Base-by-base conservation (phyloP, 2,797 vertebrate species). In the Anguilla obscura region DNA sequence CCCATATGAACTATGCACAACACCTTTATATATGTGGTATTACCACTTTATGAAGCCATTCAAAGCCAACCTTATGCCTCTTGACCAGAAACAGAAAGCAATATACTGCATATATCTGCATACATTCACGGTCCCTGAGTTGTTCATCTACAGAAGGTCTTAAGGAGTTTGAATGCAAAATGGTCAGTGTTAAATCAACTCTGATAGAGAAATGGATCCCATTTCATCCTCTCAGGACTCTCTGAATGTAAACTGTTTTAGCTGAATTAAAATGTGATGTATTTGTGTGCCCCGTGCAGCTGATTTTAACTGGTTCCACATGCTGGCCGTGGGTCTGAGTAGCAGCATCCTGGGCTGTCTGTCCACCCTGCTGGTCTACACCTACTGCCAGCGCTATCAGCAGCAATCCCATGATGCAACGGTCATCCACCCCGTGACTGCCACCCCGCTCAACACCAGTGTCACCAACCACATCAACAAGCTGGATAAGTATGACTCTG, bases 251-350 rank as follows among this genome's bases (percentile, higher is more conserved):
- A 76, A 76, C 27, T 33, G 30, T 16, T 36, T 10, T 14, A 36
- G 71, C 33, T 36, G 71, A 45, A 79, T 74, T 33, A 74, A 74
- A 33, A 33, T 14, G 8, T 74, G 69, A 16, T 18, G 74, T 40
- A 1, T 79, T 33, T 79, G 10, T 79, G 74, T 79, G 74, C 33
- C 74, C 36, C 1, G 12, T 36, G 12, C 33, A 36, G 33, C 74
- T 99, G 98, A 99, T 88, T 99, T 99, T 94, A 99, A 97, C 94
- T 93, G 98, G 94, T 98, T 99, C 95, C 98, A 99, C 95, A 98
- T 99, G 98, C 97, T 99, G 0, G 98, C 98, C 0, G 98, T 99
- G 93, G 98, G 98, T 12, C 94, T 99, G 83, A 99, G 98, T 94
- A 98, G 98, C 94, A 98, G 97, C 27, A 97, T 99, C 90, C 96